A percentile compares a stretch with the other conserved stretches of the same genome.
These are phyloP conservation scores for Epinephelus fuscoguttatus DNA, from an alignment of 2,113 vertebrate species.

Conservation along the genomic window DNA sequence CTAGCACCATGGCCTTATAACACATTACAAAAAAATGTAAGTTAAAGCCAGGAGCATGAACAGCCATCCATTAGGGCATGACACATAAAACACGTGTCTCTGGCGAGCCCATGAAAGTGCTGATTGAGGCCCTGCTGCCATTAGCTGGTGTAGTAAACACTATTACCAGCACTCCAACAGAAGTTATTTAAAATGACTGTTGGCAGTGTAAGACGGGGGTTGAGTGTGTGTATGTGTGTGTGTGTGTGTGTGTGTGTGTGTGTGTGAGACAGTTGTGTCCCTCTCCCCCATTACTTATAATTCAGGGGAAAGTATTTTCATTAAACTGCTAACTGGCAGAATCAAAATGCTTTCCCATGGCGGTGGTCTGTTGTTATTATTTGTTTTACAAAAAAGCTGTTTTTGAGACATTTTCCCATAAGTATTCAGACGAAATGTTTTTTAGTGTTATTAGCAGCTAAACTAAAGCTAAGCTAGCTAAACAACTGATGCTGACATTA, in stretches of 20 bases:
- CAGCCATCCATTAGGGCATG: neutral
- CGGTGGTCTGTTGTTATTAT: too few species aligned
- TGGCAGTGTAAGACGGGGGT: too few species aligned
- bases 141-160: constrained; percentile 20
- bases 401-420: neutral
- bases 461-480: neutral
- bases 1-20: neutral
- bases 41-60: neutral
- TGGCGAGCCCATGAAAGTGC: constrained; percentile 5
- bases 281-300: constrained; percentile 11
- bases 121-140: neutral
- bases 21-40: neutral
- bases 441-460: neutral
- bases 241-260: neutral
- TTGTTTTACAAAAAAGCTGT: neutral
- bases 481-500: neutral
- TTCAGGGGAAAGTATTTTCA: constrained; percentile 10
- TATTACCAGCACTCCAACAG: neutral
- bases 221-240: neutral
- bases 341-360: neutral
- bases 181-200: too few species aligned
- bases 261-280: neutral
- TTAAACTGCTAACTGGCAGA: neutral
- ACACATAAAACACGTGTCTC: neutral
- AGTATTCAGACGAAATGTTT: constrained; percentile 4